These are phyloP conservation scores for Ianthella basta DNA, from an alignment of 37 sponge, comb jelly and placozoan species.

Conservation along the genomic window DNA sequence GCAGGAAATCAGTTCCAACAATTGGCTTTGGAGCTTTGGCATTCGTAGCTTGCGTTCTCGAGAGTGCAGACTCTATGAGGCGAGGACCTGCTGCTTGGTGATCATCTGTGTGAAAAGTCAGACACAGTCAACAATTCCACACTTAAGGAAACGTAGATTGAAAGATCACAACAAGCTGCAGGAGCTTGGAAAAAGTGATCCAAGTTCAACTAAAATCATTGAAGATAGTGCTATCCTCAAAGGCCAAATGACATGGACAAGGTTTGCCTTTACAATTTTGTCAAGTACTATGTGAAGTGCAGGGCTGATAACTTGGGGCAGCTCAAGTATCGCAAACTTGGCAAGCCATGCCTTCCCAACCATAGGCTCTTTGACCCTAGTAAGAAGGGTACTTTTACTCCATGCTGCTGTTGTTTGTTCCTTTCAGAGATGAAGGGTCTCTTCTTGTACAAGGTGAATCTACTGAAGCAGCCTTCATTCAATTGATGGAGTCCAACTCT, in stretches of 20 bases:
- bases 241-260: constrained; percentile 49
- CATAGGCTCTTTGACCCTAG: constrained; percentile 38
- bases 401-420: constrained; percentile 47
- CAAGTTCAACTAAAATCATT: constrained; percentile 34
- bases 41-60: constrained; percentile 24
- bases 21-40: constrained; percentile 47
- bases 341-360: constrained; percentile 25
- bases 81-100: constrained; percentile 55
- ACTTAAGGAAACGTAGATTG: constrained; percentile 40
- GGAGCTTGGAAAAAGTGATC: constrained; percentile 39
- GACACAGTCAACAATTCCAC: constrained; percentile 38
- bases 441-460: constrained; percentile 43
- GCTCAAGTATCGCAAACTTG: constrained; percentile 10
- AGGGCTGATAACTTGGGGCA: constrained; percentile 7
- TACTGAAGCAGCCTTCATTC: constrained; percentile 45
- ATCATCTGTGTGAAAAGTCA: constrained; percentile 53
- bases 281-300: neutral
- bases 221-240: constrained; percentile 42
- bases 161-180: constrained; percentile 19
- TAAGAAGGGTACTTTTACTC: constrained; percentile 39
- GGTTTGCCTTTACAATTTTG: constrained; percentile 51
- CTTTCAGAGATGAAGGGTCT: constrained; percentile 45
- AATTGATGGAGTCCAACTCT: neutral
- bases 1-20: constrained; percentile 40
- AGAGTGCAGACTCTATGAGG: constrained; percentile 57